Evolutionary conservation across 2,797 vertebrate species (phyloP).

Genomic region (Lithobates pipiens): DNA sequence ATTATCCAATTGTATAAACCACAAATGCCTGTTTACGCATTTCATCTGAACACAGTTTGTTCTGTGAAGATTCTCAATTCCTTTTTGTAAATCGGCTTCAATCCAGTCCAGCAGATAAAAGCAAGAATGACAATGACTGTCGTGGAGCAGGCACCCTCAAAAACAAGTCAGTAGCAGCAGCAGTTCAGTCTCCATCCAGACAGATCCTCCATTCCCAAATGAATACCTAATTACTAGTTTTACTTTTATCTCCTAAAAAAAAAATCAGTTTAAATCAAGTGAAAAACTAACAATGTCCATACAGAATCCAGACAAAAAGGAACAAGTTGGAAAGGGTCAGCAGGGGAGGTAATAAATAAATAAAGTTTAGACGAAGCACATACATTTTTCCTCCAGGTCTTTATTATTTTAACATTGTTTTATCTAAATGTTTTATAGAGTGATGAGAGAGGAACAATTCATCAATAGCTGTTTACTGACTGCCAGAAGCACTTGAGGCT

Average conservation of each 20-base stretch:
- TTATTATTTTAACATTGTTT: conserved; percentile 46
- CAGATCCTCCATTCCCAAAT: background rate
- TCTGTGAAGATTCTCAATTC: background rate
- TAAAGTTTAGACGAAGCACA: conserved; percentile 10
- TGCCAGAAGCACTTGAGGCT: conserved; percentile 38
- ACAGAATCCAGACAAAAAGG: conserved; percentile 4
- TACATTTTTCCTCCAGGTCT: conserved; percentile 10
- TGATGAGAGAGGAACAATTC: conserved; percentile 31
- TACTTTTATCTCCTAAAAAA: background rate
- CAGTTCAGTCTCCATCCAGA: background rate
- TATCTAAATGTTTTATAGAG: conserved; percentile 39
- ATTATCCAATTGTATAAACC: no score
- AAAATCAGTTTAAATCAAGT: background rate
- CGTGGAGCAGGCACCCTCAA: background rate
- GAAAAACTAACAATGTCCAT: background rate
- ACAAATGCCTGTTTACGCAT: no score
- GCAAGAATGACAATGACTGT: background rate
- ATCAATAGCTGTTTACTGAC: conserved; percentile 49
- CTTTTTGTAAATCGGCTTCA: background rate
- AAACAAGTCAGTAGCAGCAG: background rate
- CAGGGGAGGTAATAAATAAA: conserved; percentile 21
- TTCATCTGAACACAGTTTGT: no score
- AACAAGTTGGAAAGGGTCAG: conserved; percentile 40
- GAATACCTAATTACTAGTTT: background rate
- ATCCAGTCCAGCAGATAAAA: no score